A percentile compares a stretch with the other conserved stretches of the same genome.
phyloP scores from a whole-genome alignment of 92 coral and sea anemone species.

The Pocillopora meandrina region DNA sequence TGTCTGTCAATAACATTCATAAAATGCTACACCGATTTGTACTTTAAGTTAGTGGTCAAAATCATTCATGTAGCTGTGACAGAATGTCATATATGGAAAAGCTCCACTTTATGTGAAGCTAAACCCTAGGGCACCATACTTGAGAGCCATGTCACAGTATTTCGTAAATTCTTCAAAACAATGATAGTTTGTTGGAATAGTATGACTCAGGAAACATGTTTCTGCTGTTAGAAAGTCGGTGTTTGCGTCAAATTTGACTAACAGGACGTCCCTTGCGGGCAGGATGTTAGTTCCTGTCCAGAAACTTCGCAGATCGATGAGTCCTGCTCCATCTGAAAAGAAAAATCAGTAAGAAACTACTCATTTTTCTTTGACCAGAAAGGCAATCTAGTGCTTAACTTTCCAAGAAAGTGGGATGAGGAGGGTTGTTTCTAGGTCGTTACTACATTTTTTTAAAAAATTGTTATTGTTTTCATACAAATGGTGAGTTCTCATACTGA shows the following conservation, averaged over 20 bases:
- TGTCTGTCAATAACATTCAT: too few relatives aligned
- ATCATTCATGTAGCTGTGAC: too few relatives aligned
- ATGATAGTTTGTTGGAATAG: conserved; percentile 39
- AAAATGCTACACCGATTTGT: too few relatives aligned
- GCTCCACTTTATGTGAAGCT: conserved; percentile 36
- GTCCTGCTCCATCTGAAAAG: conserved; percentile 35
- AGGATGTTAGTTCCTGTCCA: conserved; percentile 52
- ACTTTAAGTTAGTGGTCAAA: too few relatives aligned
- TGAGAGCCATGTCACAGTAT: conserved; percentile 42
- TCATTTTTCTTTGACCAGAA: neutral
- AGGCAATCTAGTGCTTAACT: neutral
- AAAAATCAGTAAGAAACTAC: conserved; percentile 3
- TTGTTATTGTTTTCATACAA: conserved; percentile 5
- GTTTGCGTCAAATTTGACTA: conserved; percentile 44
- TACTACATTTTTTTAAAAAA: conserved; percentile 12
- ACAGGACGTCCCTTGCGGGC: conserved; percentile 29
- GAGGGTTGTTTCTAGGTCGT: conserved; percentile 19
- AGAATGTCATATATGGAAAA: conserved; percentile 2
- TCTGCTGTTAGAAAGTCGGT: conserved; percentile 30
- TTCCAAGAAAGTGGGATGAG: conserved; percentile 8
- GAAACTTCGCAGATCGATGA: conserved; percentile 50
- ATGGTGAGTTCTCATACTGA: conserved; percentile 8
- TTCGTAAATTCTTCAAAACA: conserved; percentile 19
- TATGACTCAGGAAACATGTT: conserved; percentile 27
- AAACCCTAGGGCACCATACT: conserved; percentile 49